These are phyloP conservation scores for Drosophila quinaria DNA, from an alignment of 2,888 invertebrate species.

Conservation along the genomic window DNA sequence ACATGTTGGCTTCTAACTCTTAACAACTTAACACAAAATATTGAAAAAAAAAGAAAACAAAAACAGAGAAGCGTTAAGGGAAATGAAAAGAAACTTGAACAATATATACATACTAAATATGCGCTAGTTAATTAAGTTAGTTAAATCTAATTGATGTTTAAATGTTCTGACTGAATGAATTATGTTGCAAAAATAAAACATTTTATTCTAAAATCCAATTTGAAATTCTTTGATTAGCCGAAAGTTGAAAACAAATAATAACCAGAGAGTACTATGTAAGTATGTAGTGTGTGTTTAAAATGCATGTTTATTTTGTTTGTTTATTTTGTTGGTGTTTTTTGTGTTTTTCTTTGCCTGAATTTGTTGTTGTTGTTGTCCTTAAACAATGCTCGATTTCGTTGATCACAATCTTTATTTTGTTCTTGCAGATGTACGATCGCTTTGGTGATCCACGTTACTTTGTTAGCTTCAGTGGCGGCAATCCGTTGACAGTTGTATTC, in stretches of 20 bases:
- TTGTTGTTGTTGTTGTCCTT: not conserved
- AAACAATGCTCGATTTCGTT: not conserved
- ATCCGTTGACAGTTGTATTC: slow-evolving; percentile 81
- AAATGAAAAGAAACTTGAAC: slow-evolving; percentile 29
- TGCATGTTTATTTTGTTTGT: slow-evolving; percentile 25
- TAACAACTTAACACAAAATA: slow-evolving; percentile 20
- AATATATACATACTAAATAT: slow-evolving; percentile 32
- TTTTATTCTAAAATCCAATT: slow-evolving; percentile 63
- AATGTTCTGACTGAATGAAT: slow-evolving; percentile 77
- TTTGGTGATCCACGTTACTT: slow-evolving; percentile 85
- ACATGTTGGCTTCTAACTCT: slow-evolving; percentile 45
- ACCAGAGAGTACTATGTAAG: slow-evolving; percentile 23
- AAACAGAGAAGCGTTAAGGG: slow-evolving; percentile 16
- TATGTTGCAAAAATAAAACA: slow-evolving; percentile 77
- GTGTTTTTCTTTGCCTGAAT: slow-evolving; percentile 27
- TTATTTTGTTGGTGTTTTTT: slow-evolving; percentile 40
- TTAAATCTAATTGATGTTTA: slow-evolving; percentile 75
- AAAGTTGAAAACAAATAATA: slow-evolving; percentile 2
- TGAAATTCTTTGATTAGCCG: slow-evolving; percentile 16
- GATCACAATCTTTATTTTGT: slow-evolving; percentile 38
- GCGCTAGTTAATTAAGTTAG: slow-evolving; percentile 60
- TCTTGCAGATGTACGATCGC: slow-evolving; percentile 83
- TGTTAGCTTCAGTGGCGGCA: slow-evolving; percentile 82
- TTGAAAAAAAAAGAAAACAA: slow-evolving; percentile 14
- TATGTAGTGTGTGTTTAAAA: slow-evolving; percentile 29